Evolutionary conservation across 2,113 vertebrate species (phyloP).

Genomic region (Orycteropus afer): DNA sequence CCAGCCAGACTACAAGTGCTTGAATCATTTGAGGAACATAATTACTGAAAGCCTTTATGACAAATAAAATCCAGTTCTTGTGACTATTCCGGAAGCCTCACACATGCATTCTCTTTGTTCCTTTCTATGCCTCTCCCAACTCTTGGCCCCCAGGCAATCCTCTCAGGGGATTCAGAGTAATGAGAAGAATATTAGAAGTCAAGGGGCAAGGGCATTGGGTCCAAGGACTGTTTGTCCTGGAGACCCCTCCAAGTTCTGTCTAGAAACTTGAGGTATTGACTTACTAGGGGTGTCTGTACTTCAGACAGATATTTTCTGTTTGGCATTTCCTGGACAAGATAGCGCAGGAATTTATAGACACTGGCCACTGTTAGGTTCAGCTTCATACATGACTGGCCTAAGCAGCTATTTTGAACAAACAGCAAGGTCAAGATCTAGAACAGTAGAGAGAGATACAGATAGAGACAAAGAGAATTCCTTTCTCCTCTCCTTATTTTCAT

Average conservation of each 20-base stretch:
- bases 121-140: background rate
- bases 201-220: background rate
- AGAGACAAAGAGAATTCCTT: background rate
- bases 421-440: background rate
- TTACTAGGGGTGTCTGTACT: background rate
- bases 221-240: background rate
- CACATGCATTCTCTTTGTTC: fast-evolving
- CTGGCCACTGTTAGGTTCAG: background rate
- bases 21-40: background rate
- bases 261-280: background rate
- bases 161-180: background rate
- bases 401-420: background rate
- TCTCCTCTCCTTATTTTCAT: background rate
- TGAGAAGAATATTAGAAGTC: background rate
- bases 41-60: slow-evolving; percentile 17
- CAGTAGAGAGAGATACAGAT: background rate
- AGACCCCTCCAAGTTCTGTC: background rate
- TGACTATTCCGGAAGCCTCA: background rate
- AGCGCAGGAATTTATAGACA: background rate
- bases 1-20: slow-evolving; percentile 9
- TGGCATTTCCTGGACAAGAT: background rate
- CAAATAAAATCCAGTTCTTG: slow-evolving; percentile 15
- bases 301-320: background rate
- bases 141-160: background rate
- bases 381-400: background rate